These are phyloP conservation scores for Papilio helenus DNA, from an alignment of 1,140 invertebrate species.

Conservation along the genomic window DNA sequence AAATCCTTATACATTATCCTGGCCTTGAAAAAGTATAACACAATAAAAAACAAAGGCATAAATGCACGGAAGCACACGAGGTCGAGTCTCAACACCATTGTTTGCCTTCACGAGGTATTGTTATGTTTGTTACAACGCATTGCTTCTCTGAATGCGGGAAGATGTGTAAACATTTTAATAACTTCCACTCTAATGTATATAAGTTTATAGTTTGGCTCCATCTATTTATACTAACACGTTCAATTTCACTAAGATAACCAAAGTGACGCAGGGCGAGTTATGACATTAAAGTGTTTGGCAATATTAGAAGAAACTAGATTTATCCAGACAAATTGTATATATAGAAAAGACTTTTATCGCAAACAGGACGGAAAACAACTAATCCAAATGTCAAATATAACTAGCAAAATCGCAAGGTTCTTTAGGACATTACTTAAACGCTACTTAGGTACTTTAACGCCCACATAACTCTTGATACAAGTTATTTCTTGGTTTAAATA, in stretches of 20 bases:
- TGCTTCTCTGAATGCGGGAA: conserved; percentile 15
- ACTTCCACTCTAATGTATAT: neutral
- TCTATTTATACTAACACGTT: too few relatives aligned
- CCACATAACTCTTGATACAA: neutral
- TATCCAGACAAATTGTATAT: too few relatives aligned
- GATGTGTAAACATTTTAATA: neutral
- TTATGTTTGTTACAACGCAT: conserved; percentile 2
- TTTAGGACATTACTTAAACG: neutral
- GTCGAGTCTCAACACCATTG: conserved; percentile 16
- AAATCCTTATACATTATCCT: neutral
- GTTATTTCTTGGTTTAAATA: neutral
- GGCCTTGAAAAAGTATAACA: conserved; percentile 24
- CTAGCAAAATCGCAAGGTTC: neutral
- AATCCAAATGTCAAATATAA: too few relatives aligned
- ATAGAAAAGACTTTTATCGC: too few relatives aligned
- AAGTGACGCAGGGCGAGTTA: too few relatives aligned
- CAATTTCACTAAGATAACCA: too few relatives aligned
- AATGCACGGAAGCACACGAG: conserved; percentile 19
- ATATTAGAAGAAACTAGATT: too few relatives aligned
- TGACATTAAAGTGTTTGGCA: too few relatives aligned
- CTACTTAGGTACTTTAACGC: neutral
- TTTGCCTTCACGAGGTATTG: conserved; percentile 27
- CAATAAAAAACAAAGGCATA: conserved; percentile 25
- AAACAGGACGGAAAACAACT: too few relatives aligned
- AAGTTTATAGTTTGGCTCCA: neutral